phyloP scores from a whole-genome alignment of 1,140 invertebrate species.

The Magallana ariakensis region DNA sequence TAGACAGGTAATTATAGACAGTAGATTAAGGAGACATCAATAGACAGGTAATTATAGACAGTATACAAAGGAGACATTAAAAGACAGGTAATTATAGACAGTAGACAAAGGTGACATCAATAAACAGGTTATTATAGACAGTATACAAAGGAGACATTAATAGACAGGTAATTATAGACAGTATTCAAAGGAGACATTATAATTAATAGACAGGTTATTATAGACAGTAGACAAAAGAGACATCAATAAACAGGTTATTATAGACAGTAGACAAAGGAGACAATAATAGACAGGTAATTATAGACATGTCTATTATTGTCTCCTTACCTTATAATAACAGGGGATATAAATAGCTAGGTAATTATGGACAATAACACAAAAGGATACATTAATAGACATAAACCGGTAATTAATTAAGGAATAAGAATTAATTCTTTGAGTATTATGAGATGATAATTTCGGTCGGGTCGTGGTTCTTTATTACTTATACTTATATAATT shows the following conservation, averaged over 20 bases:
- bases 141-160: constrained; percentile 89
- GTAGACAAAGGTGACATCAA: too few species aligned
- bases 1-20: constrained; percentile 85
- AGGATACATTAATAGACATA: constrained; percentile 97
- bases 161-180: constrained; percentile 83
- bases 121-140: too few species aligned
- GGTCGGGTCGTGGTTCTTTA: too few species aligned
- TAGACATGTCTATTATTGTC: too few species aligned
- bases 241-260: constrained; percentile 91
- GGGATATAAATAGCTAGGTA: too few species aligned
- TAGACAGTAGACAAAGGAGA: background rate
- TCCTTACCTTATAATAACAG: background rate
- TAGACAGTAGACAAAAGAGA: constrained; percentile 81
- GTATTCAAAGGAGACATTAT: constrained; percentile 88
- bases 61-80: constrained; percentile 58
- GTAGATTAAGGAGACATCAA: background rate
- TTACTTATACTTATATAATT: too few species aligned
- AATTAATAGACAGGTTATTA: constrained; percentile 91
- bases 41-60: too few species aligned
- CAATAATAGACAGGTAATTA: constrained; percentile 89
- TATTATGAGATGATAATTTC: too few species aligned
- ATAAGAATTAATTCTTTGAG: too few species aligned
- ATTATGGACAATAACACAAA: too few species aligned
- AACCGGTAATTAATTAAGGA: too few species aligned
- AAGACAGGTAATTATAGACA: too few species aligned